Evolutionary conservation across 35 echinoderm and acorn worm species (phyloP).

Genomic region (Heliocidaris tuberculata): DNA sequence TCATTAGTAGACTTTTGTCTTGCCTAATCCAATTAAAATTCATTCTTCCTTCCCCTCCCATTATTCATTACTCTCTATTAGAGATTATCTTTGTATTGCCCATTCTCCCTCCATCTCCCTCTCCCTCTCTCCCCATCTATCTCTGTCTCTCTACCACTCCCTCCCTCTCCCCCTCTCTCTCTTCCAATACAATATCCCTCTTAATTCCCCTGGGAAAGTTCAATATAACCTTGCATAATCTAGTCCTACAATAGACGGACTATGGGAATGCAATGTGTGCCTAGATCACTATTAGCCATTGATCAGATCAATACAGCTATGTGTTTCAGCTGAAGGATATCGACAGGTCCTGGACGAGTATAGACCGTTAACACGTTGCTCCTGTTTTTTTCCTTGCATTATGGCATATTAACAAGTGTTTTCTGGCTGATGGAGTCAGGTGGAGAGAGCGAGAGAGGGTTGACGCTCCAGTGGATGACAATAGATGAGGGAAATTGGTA

Average conservation of each 20-base stretch:
- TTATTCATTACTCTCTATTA: slow-evolving; percentile 4
- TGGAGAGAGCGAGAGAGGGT: background rate
- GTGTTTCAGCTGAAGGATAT: slow-evolving; percentile 11
- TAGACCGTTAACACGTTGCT: background rate
- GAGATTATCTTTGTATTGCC: background rate
- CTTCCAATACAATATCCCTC: background rate
- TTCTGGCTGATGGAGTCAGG: background rate
- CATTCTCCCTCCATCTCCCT: background rate
- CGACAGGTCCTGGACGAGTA: background rate
- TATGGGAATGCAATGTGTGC: slow-evolving; percentile 9
- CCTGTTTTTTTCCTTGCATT: background rate
- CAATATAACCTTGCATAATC: slow-evolving; percentile 12
- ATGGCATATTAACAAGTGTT: background rate
- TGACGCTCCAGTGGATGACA: background rate
- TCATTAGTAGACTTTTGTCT: slow-evolving; percentile 27
- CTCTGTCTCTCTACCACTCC: background rate
- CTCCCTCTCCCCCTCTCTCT: background rate
- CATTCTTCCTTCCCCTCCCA: background rate
- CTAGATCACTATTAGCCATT: background rate
- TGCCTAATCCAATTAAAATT: slow-evolving; percentile 33
- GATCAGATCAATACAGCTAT: background rate
- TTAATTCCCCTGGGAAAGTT: background rate
- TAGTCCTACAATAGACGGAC: background rate
- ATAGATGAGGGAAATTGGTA: background rate
- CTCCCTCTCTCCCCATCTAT: background rate